Conservation (phyloP, 2,113 vertebrate genomes). For the Rafetus swinhoei region DNA sequence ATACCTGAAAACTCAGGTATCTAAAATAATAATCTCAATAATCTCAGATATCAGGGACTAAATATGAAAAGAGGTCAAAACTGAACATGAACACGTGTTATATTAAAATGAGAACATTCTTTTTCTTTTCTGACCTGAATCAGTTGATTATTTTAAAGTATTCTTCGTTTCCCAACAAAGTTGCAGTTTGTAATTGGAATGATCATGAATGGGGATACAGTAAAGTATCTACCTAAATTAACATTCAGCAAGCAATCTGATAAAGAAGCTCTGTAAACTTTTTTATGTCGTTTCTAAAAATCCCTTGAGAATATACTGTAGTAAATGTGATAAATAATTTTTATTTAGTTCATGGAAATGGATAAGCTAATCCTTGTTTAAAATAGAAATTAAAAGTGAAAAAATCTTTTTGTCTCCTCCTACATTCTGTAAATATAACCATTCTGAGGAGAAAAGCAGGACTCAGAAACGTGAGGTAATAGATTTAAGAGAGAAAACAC, state of each 20-base stretch:
- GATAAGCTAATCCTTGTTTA: not conserved
- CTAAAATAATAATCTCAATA: not conserved
- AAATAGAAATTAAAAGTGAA: not conserved
- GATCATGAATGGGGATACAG: not conserved
- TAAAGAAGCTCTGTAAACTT: not conserved
- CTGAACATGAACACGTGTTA: not conserved
- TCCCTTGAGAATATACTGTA: not conserved
- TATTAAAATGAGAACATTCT: not conserved
- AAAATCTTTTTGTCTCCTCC: not conserved
- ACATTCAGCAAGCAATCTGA: not conserved
- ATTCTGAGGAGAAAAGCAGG: not conserved
- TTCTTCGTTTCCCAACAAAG: not conserved
- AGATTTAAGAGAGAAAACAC: not conserved
- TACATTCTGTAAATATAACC: not conserved
- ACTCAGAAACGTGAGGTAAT: not conserved
- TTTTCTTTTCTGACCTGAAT: not conserved
- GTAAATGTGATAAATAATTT: not conserved
- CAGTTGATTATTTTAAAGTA: not conserved
- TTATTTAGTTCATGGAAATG: not conserved
- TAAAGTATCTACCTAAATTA: not conserved
- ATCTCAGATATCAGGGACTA: not conserved
- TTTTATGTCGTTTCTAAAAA: not conserved
- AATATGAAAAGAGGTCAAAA: not conserved
- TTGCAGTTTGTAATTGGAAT: not conserved
- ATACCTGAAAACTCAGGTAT: too few relatives aligned